phyloP scores from a whole-genome alignment of 2,888 invertebrate genomes.

The Acanthacorydalis orientalis region DNA sequence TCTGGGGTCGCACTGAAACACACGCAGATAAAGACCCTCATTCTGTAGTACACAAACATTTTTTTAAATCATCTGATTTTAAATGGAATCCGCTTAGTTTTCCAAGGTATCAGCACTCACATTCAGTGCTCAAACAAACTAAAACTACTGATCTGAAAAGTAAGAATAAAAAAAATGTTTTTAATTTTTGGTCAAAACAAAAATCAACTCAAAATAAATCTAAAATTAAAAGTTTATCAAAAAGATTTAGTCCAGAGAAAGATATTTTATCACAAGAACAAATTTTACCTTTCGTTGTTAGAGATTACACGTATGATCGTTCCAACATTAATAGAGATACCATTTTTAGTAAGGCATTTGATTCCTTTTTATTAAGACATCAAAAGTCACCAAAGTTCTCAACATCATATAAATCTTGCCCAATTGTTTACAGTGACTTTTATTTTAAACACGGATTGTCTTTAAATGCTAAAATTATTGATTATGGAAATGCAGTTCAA shows the following conservation, averaged over 20 bases:
- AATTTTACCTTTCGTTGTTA: neutral
- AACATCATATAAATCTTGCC: neutral
- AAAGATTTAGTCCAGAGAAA: too few relatives aligned
- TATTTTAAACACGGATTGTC: conserved; percentile 15
- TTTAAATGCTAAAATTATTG: conserved; percentile 3
- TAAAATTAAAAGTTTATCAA: too few relatives aligned
- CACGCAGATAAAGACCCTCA: conserved; percentile 1
- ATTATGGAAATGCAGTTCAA: conserved; percentile 1
- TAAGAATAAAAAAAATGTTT: conserved; percentile 8
- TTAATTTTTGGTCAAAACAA: conserved; percentile 4
- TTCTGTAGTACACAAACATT: neutral
- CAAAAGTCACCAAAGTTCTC: neutral
- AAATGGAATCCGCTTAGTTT: neutral
- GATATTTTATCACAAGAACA: neutral
- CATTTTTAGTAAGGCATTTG: neutral
- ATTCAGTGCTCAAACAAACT: neutral
- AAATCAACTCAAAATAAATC: neutral
- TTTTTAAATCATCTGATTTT: too few relatives aligned
- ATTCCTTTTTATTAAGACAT: neutral
- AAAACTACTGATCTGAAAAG: neutral
- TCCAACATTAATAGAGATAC: neutral
- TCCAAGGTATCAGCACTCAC: neutral
- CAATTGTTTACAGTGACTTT: conserved; percentile 16
- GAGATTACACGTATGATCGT: too few relatives aligned
- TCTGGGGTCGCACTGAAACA: conserved; percentile 1